Percentiles rank a stretch among this genome's conserved stretches.
Conservation (phyloP, 2,797 vertebrate genomes). For the Cheirogaleus major region DNA sequence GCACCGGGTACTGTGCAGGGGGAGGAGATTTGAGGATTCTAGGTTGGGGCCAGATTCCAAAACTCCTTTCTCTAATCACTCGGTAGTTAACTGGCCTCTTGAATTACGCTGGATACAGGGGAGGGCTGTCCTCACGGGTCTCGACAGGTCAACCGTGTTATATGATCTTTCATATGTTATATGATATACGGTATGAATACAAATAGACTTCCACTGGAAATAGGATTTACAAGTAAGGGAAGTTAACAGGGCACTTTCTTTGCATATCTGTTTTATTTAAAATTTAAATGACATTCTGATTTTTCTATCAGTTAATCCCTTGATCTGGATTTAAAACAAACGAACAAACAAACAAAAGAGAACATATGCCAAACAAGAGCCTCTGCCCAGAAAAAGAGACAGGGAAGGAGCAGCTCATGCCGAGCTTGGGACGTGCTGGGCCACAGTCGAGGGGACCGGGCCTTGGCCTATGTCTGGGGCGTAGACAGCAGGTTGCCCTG, state of each 20-base stretch:
- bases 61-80: background rate
- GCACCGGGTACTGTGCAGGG: background rate
- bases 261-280: background rate
- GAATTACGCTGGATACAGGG: background rate
- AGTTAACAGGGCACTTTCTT: background rate
- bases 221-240: background rate
- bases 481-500: rapidly evolving
- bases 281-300: constrained; percentile 2
- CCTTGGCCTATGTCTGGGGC: background rate
- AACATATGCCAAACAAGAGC: background rate
- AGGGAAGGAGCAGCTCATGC: background rate
- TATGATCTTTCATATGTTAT: too few relatives aligned
- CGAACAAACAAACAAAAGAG: background rate
- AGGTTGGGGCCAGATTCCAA: background rate
- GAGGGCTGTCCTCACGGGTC: background rate
- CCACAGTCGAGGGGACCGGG: rapidly evolving
- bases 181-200: too few relatives aligned
- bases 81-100: background rate
- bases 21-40: background rate
- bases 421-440: background rate
- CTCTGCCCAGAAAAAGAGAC: background rate
- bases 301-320: background rate
- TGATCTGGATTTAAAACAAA: background rate
- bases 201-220: background rate
- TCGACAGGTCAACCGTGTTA: background rate